These are phyloP conservation scores for Nemopilema nomurai DNA, from an alignment of 30 jellyfish, hydroid and myxozoan genomes.

Conservation along the genomic window DNA sequence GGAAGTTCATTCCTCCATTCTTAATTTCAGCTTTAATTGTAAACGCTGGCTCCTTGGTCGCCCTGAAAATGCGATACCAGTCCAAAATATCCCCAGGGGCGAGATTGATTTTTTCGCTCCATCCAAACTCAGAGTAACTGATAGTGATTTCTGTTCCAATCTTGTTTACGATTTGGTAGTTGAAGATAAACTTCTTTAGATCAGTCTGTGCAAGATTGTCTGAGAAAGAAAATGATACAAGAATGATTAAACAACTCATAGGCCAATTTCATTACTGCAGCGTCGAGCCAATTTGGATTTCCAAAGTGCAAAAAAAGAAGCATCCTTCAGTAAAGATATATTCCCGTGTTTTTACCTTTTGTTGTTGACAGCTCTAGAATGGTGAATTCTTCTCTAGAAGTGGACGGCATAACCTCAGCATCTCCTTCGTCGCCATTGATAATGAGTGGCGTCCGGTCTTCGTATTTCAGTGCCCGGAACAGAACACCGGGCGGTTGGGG, in stretches of 20 bases:
- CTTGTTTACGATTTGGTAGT: slow-evolving; percentile 81
- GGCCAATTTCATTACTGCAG: too few species aligned
- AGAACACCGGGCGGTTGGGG: slow-evolving; percentile 99
- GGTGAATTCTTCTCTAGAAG: slow-evolving; percentile 91
- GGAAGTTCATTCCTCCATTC: slow-evolving; percentile 60
- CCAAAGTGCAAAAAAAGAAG: too few species aligned
- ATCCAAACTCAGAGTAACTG: slow-evolving; percentile 86
- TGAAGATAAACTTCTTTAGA: slow-evolving; percentile 65
- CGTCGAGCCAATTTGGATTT: too few species aligned
- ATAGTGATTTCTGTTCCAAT: slow-evolving; percentile 74
- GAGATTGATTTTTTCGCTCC: slow-evolving; percentile 73
- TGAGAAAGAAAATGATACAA: neutral
- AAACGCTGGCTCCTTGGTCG: slow-evolving; percentile 73
- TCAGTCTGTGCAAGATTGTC: slow-evolving; percentile 66
- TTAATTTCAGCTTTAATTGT: slow-evolving; percentile 69
- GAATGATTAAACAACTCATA: neutral
- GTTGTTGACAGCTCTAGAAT: slow-evolving; percentile 67
- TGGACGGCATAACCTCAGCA: slow-evolving; percentile 89
- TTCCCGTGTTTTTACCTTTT: slow-evolving; percentile 56
- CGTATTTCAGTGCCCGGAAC: slow-evolving; percentile 69
- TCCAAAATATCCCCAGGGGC: slow-evolving; percentile 82
- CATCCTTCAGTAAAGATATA: neutral
- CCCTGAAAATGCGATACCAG: slow-evolving; percentile 85
- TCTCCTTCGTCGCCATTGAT: slow-evolving; percentile 81
- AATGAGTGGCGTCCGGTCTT: slow-evolving; percentile 72